Conservation (phyloP, 2,797 vertebrate species). For the Vultur gryphus region DNA sequence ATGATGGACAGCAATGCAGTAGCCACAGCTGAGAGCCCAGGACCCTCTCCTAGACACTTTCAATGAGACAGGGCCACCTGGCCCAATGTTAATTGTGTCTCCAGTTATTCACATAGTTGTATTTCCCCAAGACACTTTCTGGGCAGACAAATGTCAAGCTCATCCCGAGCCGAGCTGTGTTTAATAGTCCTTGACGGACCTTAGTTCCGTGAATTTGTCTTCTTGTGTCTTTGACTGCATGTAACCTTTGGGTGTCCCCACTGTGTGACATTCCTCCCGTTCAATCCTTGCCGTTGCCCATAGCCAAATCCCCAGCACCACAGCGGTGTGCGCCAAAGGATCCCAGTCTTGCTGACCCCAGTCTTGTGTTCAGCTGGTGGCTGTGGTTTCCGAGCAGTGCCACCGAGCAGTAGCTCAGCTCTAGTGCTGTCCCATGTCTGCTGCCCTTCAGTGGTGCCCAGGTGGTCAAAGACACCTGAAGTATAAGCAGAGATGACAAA, state of each 20-base stretch:
- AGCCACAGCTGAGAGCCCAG: not conserved
- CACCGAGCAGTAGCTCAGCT: not conserved
- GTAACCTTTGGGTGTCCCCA: not conserved
- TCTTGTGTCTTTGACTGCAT: not conserved
- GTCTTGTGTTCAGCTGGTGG: not conserved
- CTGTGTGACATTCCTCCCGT: not conserved
- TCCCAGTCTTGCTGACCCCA: not conserved
- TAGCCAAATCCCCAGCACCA: not conserved
- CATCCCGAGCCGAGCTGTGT: not conserved
- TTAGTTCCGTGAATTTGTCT: not conserved
- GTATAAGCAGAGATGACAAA: not conserved
- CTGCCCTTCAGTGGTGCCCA: not conserved
- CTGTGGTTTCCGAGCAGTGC: not conserved
- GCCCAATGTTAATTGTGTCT: not conserved
- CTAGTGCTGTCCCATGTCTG: fast-evolving
- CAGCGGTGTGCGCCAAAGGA: fast-evolving
- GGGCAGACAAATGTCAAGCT: not conserved
- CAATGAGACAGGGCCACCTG: not conserved
- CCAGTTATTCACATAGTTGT: not conserved
- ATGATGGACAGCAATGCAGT: not conserved
- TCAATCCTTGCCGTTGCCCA: fast-evolving
- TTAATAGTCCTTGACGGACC: not conserved
- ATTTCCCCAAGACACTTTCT: not conserved
- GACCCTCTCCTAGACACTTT: not conserved
- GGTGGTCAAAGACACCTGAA: not conserved